Evolutionary conservation across 2,113 vertebrate genomes (phyloP).

Genomic region (Serinus canaria): DNA sequence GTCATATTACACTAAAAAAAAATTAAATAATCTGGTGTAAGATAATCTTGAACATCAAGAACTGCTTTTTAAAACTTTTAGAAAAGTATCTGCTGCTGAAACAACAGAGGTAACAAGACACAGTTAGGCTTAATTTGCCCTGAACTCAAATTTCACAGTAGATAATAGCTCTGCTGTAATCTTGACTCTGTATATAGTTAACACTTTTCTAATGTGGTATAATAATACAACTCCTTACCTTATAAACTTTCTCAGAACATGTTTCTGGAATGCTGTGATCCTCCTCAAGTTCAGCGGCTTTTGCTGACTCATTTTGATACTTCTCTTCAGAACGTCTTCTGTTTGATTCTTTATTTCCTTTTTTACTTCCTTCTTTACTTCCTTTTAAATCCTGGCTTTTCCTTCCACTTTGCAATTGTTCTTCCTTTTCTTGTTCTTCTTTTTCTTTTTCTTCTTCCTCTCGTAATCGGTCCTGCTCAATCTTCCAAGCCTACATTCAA

Average conservation of each 20-base stretch:
- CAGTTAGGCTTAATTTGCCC: neutral
- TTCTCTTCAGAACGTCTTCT: conserved; percentile 38
- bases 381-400: conserved; percentile 1
- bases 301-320: conserved; percentile 37
- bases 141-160: neutral
- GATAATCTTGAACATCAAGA: neutral
- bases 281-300: neutral
- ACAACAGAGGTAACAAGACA: neutral
- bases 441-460: conserved; percentile 75
- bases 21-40: neutral
- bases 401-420: conserved; percentile 21
- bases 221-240: conserved; percentile 52
- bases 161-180: neutral
- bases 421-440: conserved; percentile 13
- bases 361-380: conserved; percentile 18
- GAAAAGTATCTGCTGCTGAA: neutral
- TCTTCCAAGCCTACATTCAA: conserved; percentile 78
- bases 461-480: conserved; percentile 69
- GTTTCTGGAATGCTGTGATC: neutral
- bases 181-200: neutral
- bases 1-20: neutral
- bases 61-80: neutral
- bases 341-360: conserved; percentile 1
- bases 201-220: neutral
- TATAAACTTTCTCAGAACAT: conserved; percentile 28